Evolutionary conservation across 1,140 invertebrate species (phyloP), one percentile per base, ranked within the genome.

Genomic region (Episyrphus balteatus): DNA sequence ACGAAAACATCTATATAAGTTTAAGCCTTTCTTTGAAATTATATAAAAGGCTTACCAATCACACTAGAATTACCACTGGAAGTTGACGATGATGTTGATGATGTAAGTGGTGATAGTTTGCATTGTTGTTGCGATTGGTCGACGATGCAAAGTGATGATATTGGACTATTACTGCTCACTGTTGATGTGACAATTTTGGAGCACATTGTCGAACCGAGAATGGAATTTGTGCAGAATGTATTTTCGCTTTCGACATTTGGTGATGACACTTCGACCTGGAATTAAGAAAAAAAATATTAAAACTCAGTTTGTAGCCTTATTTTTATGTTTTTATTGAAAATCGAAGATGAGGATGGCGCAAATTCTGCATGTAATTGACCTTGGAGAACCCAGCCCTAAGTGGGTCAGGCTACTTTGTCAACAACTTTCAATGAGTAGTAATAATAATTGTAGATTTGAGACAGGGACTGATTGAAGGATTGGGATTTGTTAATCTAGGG

Each of bases 181-280:
- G 62, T 56, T 37, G 65, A 59, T 11, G 59, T 59, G 43, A 51
- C 58, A 50, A 66, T 65, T 51, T 65, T 68, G 34, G 63, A 61
- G 55, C 66, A 68, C 62, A 68, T 66, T 49, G 65, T 65, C 26
- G 62, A 55, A 46, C 62, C 62, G 32, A 68, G 58, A 50, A 68
- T 68, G 36, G 66, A 68, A 49, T 62, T 60, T 39, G 66, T 68
- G 50, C 66, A 68, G 47, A 68, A 62, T 46, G 62, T 63, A 43
- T 64, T 66, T 49, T 68, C 66, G 41, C 54, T 66, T 52, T 88
- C 84, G 46, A 84, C 83, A 68, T 84, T 88, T 48, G 66, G 66
- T n/a, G 66, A 68, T 15, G 66, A 68, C 31, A 68, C 62, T 53
- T 68, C 66, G 37, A 68, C 66, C 66, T 68, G 13, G 36, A 42